These are phyloP conservation scores for Pongo abelii DNA, from an alignment of 2,113 vertebrate genomes.

Conservation along the genomic window DNA sequence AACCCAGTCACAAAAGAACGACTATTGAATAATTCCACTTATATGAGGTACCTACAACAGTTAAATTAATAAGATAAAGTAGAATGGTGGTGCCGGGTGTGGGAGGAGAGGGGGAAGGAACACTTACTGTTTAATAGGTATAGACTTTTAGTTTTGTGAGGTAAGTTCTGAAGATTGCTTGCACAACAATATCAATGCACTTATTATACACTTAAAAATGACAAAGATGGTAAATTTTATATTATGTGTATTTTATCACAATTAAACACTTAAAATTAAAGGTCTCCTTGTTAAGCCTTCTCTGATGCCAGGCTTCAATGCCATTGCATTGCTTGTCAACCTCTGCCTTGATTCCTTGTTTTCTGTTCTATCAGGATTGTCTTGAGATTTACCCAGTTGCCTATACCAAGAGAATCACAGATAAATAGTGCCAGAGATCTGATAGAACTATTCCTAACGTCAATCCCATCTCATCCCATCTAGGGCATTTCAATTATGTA, in stretches of 20 bases:
- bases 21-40: neutral
- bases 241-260: neutral
- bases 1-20: neutral
- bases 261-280: neutral
- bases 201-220: neutral
- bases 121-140: neutral
- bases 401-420: neutral
- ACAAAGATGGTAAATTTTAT: neutral
- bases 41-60: neutral
- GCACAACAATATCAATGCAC: neutral
- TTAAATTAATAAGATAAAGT: neutral
- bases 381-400: neutral
- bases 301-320: neutral
- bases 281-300: neutral
- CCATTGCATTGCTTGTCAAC: neutral
- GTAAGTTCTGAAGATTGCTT: neutral
- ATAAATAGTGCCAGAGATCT: neutral
- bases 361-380: neutral
- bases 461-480: too few relatives aligned
- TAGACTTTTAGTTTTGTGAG: neutral
- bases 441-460: neutral
- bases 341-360: neutral
- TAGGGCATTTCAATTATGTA: neutral
- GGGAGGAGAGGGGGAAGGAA: neutral
- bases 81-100: neutral